Conservation (phyloP, 2,888 invertebrate genomes). For the Pegoplata infirma region DNA sequence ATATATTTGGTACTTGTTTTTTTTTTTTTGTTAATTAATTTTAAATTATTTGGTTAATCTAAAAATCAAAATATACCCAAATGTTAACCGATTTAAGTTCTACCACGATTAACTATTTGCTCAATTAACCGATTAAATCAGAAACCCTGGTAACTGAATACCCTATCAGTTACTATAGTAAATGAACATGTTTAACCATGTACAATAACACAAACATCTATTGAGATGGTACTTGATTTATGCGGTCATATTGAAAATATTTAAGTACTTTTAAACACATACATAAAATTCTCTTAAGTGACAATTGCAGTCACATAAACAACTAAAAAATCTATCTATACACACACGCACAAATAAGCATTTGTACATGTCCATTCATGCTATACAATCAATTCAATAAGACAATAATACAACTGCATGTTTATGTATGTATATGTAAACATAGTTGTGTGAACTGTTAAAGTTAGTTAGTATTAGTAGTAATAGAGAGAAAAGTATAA, state of each 20-base stretch:
- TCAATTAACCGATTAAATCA: too few relatives aligned
- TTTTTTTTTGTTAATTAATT: too few relatives aligned
- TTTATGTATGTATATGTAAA: not conserved
- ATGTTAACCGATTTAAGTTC: too few relatives aligned
- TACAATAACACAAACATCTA: not conserved
- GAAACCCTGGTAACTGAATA: too few relatives aligned
- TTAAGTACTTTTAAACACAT: slow-evolving; percentile 27
- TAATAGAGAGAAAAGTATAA: slow-evolving; percentile 11
- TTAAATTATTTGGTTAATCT: too few relatives aligned
- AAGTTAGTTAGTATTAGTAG: not conserved
- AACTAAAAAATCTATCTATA: not conserved
- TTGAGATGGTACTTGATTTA: slow-evolving; percentile 46
- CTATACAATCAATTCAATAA: slow-evolving; percentile 38
- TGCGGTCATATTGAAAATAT: slow-evolving; percentile 53
- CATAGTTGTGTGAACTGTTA: not conserved
- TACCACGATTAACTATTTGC: too few relatives aligned
- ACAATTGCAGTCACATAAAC: slow-evolving; percentile 25
- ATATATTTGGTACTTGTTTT: too few relatives aligned
- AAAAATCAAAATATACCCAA: too few relatives aligned
- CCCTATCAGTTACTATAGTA: too few relatives aligned
- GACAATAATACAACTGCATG: slow-evolving; percentile 25
- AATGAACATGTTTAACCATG: slow-evolving; percentile 4
- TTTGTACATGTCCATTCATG: not conserved
- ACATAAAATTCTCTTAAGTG: slow-evolving; percentile 28
- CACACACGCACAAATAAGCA: not conserved